These are phyloP conservation scores for Talpa occidentalis DNA, from an alignment of 2,113 vertebrate species.

Conservation along the genomic window DNA sequence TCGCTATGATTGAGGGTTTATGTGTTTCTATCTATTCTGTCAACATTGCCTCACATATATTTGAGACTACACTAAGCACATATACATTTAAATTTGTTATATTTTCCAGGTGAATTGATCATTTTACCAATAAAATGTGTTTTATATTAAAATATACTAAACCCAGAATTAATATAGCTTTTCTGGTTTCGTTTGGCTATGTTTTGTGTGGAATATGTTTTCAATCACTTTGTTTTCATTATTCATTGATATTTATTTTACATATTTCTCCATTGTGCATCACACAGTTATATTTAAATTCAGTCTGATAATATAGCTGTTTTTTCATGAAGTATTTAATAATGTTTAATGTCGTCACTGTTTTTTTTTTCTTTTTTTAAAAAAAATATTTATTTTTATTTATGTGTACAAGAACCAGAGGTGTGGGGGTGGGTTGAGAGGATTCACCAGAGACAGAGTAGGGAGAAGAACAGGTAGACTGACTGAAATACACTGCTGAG, in stretches of 20 bases:
- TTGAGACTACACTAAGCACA: background rate
- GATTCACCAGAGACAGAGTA: too few species aligned
- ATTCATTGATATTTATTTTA: background rate
- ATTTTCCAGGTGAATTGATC: background rate
- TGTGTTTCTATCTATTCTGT: too few species aligned
- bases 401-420: too few species aligned
- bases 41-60: background rate
- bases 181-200: background rate
- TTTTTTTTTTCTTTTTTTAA: too few species aligned
- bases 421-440: too few species aligned
- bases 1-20: too few species aligned
- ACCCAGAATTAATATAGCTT: background rate
- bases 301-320: background rate
- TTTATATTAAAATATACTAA: background rate
- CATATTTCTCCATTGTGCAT: background rate
- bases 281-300: background rate
- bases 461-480: too few species aligned
- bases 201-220: background rate
- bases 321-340: background rate
- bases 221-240: background rate
- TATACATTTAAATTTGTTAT: background rate
- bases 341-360: background rate
- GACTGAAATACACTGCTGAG: too few species aligned
- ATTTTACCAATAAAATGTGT: background rate
- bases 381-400: too few species aligned